Evolutionary conservation across 1,140 invertebrate species (phyloP).

Genomic region (Drosophila mayri): DNA sequence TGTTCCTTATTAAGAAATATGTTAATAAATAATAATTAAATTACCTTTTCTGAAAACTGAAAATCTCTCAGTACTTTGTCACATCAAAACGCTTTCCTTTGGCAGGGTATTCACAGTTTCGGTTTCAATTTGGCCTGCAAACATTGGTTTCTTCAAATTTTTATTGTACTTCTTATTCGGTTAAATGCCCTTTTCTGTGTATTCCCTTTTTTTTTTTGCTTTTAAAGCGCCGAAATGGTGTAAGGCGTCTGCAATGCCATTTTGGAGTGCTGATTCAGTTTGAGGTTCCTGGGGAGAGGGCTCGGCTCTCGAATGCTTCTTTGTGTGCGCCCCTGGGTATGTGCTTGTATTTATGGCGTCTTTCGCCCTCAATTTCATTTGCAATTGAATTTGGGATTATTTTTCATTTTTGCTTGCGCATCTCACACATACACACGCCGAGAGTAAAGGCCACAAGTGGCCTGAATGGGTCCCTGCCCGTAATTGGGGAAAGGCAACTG

Average conservation of each 20-base stretch:
- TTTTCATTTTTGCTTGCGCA: constrained; percentile 78
- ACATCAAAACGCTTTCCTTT: background rate
- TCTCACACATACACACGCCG: constrained; percentile 39
- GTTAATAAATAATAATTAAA: background rate
- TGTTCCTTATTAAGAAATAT: background rate
- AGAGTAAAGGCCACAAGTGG: constrained; percentile 72
- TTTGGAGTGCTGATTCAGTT: constrained; percentile 55
- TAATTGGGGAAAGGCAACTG: constrained; percentile 31
- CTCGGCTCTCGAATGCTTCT: constrained; percentile 29
- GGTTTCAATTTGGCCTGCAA: constrained; percentile 3
- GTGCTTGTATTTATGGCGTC: constrained; percentile 67
- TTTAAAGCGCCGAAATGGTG: constrained; percentile 66
- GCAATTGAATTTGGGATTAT: constrained; percentile 83
- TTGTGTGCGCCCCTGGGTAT: constrained; percentile 35
- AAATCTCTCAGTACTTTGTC: background rate
- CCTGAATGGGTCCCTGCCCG: constrained; percentile 57
- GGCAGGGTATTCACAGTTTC: constrained; percentile 10
- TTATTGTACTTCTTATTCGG: constrained; percentile 26
- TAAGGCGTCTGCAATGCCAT: constrained; percentile 57
- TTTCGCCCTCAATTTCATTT: constrained; percentile 82
- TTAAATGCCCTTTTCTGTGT: constrained; percentile 6
- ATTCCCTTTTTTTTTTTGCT: constrained; percentile 12
- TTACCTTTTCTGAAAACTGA: background rate
- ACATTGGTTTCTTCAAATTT: constrained; percentile 13
- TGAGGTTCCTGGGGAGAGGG: constrained; percentile 19